Base-by-base conservation (phyloP, 2,888 invertebrate genomes). In the Phasia obesa region DNA sequence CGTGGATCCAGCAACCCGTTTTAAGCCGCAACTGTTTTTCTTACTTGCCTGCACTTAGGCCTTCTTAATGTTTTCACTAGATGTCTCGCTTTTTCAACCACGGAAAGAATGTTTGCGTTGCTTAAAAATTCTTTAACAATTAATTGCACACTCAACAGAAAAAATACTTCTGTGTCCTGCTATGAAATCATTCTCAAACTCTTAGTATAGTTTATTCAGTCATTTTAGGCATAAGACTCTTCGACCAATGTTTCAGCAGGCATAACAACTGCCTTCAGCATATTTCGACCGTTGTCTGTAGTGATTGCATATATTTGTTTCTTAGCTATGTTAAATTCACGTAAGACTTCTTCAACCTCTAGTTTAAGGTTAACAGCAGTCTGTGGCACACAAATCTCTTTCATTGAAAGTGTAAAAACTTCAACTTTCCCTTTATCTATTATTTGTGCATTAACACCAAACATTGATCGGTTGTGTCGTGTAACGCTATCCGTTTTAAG, bases 351-450 rank as follows among this genome's bases (percentile, higher is more conserved):
- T 47, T 64, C 47, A 23, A 64, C 47, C n/a, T 47, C 42, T 60
- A 35, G 7, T 35, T 35, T 35, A 9, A 35, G 11, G 11, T 35
- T 35, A 4, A 38, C 42, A 13, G 23, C 60, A 60, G 62, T 62
- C 44, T 62, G 44, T 44, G 62, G 44, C 44, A 25, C 44, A 25
- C 25, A 62, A 62, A 62, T 44, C 42, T 62, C 25, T 62, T 44
- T 62, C 44, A 62, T 62, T 23, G 44, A 62, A n/a, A 62, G n/a
- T 2, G 62, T 62, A 44, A 62, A 62, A 62, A 62, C 44, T 62
- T 62, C 23, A 62, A 62, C 25, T 62, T 62, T 44, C 44, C 25
- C 25, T 62, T 62, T 62, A 5, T 35, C 42, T 44, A 44, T 42
- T 62, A 60, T 42, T 42, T 60, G 38, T 19, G 42, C 60, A 60